Percentiles rank a stretch among this genome's conserved stretches.
phyloP scores from a whole-genome alignment of 2,888 invertebrate genomes.

The Drosophila suboccidentalis region DNA sequence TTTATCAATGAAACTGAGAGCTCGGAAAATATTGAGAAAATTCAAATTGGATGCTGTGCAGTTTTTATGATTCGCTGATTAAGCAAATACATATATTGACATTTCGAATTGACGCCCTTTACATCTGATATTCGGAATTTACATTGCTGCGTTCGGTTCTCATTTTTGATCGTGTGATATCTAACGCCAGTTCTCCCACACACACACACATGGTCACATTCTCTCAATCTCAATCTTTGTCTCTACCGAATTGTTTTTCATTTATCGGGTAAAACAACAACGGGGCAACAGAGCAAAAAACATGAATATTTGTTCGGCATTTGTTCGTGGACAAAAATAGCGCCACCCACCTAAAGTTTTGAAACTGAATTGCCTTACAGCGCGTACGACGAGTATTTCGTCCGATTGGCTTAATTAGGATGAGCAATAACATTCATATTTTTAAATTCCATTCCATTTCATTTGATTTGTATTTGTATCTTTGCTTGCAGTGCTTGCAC shows the following conservation, averaged over 20 bases:
- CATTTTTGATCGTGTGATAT: constrained; percentile 47
- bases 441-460: constrained; percentile 21
- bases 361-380: constrained; percentile 71
- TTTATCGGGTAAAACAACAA: constrained; percentile 63
- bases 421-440: constrained; percentile 48
- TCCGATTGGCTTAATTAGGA: constrained; percentile 59
- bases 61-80: background rate
- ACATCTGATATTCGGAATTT: constrained; percentile 13
- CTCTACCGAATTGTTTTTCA: constrained; percentile 43
- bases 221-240: constrained; percentile 4
- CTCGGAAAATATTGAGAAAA: background rate
- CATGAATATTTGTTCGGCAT: constrained; percentile 64
- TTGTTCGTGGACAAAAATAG: constrained; percentile 69
- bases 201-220: background rate
- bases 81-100: background rate
- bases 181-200: constrained; percentile 32
- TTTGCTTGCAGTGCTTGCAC: constrained; percentile 34
- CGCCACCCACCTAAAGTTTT: constrained; percentile 75
- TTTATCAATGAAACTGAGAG: constrained; percentile 70
- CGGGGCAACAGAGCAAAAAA: constrained; percentile 66
- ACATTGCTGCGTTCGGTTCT: constrained; percentile 4
- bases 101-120: constrained; percentile 31
- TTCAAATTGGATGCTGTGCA: background rate
- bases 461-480: constrained; percentile 9
- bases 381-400: constrained; percentile 32